phyloP scores from a whole-genome alignment of 2,113 vertebrate genomes.

The Budorcas taxicolor region DNA sequence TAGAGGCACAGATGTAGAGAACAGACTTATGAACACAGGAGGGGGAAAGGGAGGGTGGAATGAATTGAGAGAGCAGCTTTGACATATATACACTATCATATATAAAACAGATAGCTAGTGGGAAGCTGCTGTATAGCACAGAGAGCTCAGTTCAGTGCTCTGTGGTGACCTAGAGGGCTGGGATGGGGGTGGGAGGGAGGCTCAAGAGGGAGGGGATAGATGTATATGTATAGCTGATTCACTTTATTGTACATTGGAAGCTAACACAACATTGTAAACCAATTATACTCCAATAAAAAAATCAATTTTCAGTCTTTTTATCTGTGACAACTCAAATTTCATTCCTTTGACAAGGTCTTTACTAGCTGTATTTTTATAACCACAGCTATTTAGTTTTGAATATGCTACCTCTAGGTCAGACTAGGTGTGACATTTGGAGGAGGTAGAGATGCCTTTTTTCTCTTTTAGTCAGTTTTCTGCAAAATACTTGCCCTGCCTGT shows the following conservation, averaged over 20 bases:
- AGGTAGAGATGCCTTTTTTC: neutral
- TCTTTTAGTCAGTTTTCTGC: neutral
- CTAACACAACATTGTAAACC: neutral
- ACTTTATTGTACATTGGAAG: neutral
- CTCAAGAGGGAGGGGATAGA: neutral
- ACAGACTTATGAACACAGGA: neutral
- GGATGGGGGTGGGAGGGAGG: neutral
- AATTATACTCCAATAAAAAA: neutral
- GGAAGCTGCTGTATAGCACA: neutral
- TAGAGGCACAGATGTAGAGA: neutral
- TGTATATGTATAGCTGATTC: neutral
- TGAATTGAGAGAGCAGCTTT: neutral
- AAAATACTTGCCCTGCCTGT: accelerated
- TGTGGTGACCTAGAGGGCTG: neutral
- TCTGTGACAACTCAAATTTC: neutral
- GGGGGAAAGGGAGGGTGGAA: neutral
- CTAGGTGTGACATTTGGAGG: neutral
- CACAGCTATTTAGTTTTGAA: neutral
- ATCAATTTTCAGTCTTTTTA: neutral
- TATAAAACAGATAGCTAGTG: neutral
- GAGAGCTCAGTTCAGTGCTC: neutral
- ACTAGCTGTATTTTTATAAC: neutral
- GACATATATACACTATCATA: neutral
- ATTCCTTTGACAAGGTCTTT: neutral
- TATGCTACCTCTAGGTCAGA: neutral